Conservation (phyloP, 1,140 invertebrate species). For the Aphelenchoides avenae region DNA sequence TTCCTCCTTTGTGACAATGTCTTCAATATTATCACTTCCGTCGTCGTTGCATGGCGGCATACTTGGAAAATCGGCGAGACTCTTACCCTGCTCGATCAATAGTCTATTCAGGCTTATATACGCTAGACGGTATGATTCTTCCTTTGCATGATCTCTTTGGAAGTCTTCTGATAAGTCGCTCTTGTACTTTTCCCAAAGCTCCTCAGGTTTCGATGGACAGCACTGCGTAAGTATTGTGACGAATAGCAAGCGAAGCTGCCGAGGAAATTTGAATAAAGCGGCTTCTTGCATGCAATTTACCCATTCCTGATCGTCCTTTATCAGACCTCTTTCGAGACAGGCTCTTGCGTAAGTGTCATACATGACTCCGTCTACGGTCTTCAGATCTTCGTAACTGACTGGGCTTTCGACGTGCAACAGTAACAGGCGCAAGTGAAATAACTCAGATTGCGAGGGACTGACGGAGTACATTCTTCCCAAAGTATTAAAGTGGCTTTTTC, state of each 20-base stretch:
- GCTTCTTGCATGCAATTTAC: slow-evolving; percentile 24
- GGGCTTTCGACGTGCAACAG: slow-evolving; percentile 10
- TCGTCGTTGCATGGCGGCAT: neutral
- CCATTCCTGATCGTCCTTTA: slow-evolving; percentile 27
- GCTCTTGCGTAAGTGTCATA: slow-evolving; percentile 21
- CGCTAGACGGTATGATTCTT: neutral
- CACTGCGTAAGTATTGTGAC: slow-evolving; percentile 21
- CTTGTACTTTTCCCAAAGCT: slow-evolving; percentile 20
- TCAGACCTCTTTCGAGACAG: slow-evolving; percentile 19
- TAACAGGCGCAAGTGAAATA: slow-evolving; percentile 23
- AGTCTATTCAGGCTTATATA: neutral
- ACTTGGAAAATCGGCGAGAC: neutral
- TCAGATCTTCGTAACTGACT: slow-evolving; percentile 21
- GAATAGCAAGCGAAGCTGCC: slow-evolving; percentile 20
- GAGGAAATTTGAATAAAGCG: slow-evolving; percentile 17
- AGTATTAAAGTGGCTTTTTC: slow-evolving; percentile 15
- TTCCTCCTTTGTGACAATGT: slow-evolving; percentile 21
- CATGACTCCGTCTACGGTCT: slow-evolving; percentile 13
- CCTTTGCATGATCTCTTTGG: slow-evolving; percentile 8
- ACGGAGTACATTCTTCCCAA: slow-evolving; percentile 26
- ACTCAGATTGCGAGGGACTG: slow-evolving; percentile 6
- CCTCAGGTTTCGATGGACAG: slow-evolving; percentile 7
- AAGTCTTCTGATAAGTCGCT: slow-evolving; percentile 21
- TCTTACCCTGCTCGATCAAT: neutral
- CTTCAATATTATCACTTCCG: neutral